A percentile compares a stretch with the other conserved stretches of the same genome.
These are phyloP conservation scores for Nixonia krombeini DNA, from an alignment of 1,140 invertebrate species.

Conservation along the genomic window DNA sequence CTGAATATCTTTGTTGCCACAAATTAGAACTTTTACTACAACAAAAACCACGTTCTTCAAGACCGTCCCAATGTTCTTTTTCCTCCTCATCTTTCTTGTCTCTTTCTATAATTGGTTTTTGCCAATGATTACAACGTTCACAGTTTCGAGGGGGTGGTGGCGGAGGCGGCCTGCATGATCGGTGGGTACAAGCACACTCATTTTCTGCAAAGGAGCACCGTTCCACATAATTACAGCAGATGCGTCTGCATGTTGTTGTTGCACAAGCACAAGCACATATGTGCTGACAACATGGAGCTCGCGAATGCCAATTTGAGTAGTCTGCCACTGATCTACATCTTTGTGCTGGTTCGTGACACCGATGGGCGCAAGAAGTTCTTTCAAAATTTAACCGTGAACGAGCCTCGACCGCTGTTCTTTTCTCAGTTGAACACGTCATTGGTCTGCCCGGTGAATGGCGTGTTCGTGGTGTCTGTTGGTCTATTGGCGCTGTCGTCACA, in stretches of 20 bases:
- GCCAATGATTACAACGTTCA: too few relatives aligned
- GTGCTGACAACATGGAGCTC: not conserved
- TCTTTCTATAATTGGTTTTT: not conserved
- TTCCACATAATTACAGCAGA: not conserved
- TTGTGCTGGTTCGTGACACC: not conserved
- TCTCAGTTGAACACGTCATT: not conserved
- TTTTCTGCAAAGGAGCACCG: not conserved
- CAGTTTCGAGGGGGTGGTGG: too few relatives aligned
- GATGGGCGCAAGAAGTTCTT: not conserved
- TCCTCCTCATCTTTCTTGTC: conserved; percentile 11
- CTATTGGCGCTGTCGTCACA: too few relatives aligned
- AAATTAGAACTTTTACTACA: not conserved
- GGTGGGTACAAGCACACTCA: not conserved
- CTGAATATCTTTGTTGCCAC: conserved; percentile 6
- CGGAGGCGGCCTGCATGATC: not conserved
- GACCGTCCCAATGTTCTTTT: not conserved
- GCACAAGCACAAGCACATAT: not conserved
- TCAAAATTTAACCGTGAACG: not conserved
- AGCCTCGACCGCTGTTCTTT: not conserved
- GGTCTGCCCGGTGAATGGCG: too few relatives aligned
- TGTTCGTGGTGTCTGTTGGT: too few relatives aligned
- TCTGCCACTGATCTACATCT: too few relatives aligned
- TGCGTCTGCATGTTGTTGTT: not conserved
- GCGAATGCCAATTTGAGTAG: not conserved
- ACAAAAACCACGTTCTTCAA: conserved; percentile 1